Base-by-base conservation (phyloP, 2,888 invertebrate species). In the Stratiomys singularior region DNA sequence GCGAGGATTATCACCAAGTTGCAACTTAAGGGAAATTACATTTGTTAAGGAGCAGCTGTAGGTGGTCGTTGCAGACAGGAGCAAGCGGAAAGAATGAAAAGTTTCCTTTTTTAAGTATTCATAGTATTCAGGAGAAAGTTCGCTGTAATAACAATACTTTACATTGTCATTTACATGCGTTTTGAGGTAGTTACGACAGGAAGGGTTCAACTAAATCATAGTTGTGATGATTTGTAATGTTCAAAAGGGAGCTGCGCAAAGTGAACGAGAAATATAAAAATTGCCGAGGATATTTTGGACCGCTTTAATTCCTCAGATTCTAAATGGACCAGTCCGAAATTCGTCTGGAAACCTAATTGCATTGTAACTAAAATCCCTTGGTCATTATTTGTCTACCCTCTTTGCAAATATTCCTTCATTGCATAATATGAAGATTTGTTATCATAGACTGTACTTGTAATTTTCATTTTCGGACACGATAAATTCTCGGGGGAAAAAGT, bases 391-490 rank as follows among this genome's bases (percentile, higher is more conserved):
- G 37, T 37, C 37, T 37, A 37, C 3, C 37, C 37, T 30, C 30
- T 7, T 30, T 23, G 9, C 2, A 25, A n/a, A 1, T 27, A 7
- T 13, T 21, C 46, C 52, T 23, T 52, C 71, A 52, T 71, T 52
- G 71, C 71, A 52, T 71, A 71, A 71, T 71, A 71, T 25, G 27
- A 71, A 46, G 46, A 71, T 71, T 71, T 71, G 47, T 71, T 27
- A 71, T 47, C 71, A 71, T 71, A 46, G 46, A 71, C 13, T 5
- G 5, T 23, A 46, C 71, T 71, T 47, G 71, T 71, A 71, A 71
- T 71, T 71, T 47, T 71, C 47, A 13, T 46, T 71, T 27, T 47
- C 23, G 52, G 71, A 27, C 71, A 52, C 47, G 5, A 71, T 71
- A 71, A 71, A 71, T 71, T 25, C 37, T 37, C 37, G 3, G 21